Evolutionary conservation across 2,888 invertebrate species (phyloP), one percentile per base, ranked within the genome.

Genomic region (Lasioglossum lativentre): DNA sequence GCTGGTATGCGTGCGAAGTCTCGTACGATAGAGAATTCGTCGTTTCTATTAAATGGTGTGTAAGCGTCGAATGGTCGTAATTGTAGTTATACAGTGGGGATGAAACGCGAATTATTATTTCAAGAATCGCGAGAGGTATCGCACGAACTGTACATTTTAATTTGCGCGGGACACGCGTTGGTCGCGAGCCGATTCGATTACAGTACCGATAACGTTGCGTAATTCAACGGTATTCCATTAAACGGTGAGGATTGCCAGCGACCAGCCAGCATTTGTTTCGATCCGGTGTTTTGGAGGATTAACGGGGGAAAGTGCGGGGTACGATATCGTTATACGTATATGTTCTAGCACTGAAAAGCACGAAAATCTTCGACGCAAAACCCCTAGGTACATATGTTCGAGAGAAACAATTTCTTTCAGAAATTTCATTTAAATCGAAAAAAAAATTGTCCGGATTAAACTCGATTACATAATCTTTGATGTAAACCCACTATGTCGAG

Each of bases 131-230:
- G 59, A 30, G 12, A 16, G 59, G 27, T 59, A 6, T 16, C 27
- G 27, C 4, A 6, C 27, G 59, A 14, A 5, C 27, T 59, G 59
- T 59, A 47, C 72, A 45, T 85, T 75, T 78, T 42, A 66, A 78
- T 78, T 71, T 34, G 6, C 73, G 47, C 34, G 70, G 30, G 66
- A 66, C 84, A 78, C 56, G 77, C 74, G 34, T 42, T 34, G 45
- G 63, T n/a, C 27, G 14, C 27, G 34, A 14, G n/a, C 34, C 27
- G 59, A 42, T 30, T 45, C 83, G 83, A 83, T 83, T 71, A 42
- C n/a, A 19, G 42, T 16, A 1, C 45, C 3, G 83, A 73, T 83
- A 75, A 56, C 72, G 38, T 47, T 66, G 19, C 19, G 34, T 63
- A 52, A 82, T 78, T 47, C 70, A 34, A 23, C 42, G 70, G 70